Base-by-base conservation (phyloP, 2,888 invertebrate species). In the Cephalotes varians region DNA sequence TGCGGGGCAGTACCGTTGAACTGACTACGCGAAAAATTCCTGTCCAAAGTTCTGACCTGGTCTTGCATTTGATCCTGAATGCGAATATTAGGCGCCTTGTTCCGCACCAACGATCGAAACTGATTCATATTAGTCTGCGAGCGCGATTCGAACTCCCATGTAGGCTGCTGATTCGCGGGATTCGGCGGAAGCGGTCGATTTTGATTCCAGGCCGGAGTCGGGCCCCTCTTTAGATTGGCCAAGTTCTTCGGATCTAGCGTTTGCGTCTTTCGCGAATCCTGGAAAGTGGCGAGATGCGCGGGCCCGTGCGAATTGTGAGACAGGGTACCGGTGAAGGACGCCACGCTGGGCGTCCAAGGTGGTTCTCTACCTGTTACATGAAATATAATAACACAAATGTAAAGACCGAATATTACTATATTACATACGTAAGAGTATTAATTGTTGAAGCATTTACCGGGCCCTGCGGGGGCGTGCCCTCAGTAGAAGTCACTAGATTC, bases 401-500 rank as follows among this genome's bases (percentile, higher is more conserved):
- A 40, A 60, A 28, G 28, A 21, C 15, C 5, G 6, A 58, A 44
- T 25, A 9, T 60, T 31, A 37, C 6, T 2, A 5, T 31, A n/a
- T n/a, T 6, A 9, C 3, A 5, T 34, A 21, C 15, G 5, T 21
- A 40, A 40, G 12, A 31, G 12, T 31, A 54, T 71, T 71, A 37
- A 37, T 34, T 37, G 47, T 47, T 31, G 18, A 37, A 56, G 2
- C 2, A 74, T 65, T 91, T 91, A 94, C 94, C 94, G 91, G 94
- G 93, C 91, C 94, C 94, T 93, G 94, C 94, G 94, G 95, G 96
- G 95, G 96, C 96, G 96, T 96, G 95, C 96, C 97, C 97, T 98
- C 98, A 98, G 98, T 98, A 98, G 96, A 98, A 98, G 96, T 98
- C 98, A 94, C 97, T 98, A 94, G 98, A 97, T 96, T 98, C 98